Percentiles rank a stretch among this genome's conserved stretches.
Evolutionary conservation across 2,888 invertebrate genomes (phyloP).

Genomic region (Caprella mutica): DNA sequence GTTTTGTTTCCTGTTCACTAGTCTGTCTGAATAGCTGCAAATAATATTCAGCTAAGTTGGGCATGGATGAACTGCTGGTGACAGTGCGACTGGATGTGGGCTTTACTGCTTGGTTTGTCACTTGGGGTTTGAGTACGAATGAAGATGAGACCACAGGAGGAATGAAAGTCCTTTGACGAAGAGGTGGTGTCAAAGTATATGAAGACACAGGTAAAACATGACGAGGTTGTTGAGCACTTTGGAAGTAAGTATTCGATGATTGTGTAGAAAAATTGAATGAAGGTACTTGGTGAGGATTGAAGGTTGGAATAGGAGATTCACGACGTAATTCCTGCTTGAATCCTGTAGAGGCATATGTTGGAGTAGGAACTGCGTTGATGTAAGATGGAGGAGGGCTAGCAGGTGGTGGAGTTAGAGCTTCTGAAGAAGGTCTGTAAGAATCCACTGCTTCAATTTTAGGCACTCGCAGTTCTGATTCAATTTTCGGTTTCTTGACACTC

Average conservation of each 20-base stretch:
- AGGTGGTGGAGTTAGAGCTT: neutral
- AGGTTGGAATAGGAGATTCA: neutral
- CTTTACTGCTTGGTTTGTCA: neutral
- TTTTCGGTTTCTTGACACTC: constrained; percentile 26
- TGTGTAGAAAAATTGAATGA: neutral
- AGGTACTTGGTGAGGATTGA: neutral
- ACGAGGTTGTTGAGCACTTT: neutral
- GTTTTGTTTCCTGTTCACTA: constrained; percentile 15
- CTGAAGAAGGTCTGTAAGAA: neutral
- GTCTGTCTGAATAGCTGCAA: constrained; percentile 29
- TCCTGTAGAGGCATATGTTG: neutral
- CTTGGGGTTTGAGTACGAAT: too few relatives aligned
- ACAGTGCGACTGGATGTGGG: neutral
- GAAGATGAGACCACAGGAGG: neutral
- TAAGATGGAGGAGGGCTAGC: neutral
- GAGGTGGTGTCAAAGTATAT: neutral
- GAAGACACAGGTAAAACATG: neutral
- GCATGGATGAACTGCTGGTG: constrained; percentile 1
- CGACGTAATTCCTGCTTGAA: neutral
- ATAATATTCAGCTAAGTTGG: constrained; percentile 31
- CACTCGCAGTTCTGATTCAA: neutral
- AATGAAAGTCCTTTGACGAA: neutral
- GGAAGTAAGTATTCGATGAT: too few relatives aligned
- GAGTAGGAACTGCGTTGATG: constrained; percentile 1
- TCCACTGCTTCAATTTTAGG: constrained; percentile 2